Evolutionary conservation across 2,113 vertebrate genomes (phyloP).

Genomic region (Canis aureus): DNA sequence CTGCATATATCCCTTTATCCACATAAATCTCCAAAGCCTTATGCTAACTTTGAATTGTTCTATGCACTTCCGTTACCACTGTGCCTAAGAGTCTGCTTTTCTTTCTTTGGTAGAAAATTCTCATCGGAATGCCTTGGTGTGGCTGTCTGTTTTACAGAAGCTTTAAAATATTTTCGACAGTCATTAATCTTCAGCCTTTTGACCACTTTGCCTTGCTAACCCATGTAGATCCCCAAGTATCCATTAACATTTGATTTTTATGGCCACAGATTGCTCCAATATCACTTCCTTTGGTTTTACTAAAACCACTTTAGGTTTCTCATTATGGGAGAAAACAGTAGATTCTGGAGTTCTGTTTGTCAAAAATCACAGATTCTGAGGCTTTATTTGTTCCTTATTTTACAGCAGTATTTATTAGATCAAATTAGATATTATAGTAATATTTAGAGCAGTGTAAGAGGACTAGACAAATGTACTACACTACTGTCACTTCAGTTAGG

Average conservation of each 20-base stretch:
- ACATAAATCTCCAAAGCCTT: neutral
- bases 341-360: neutral
- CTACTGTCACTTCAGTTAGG: neutral
- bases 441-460: neutral
- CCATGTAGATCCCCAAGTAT: neutral
- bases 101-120: neutral
- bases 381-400: conserved; percentile 37
- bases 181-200: neutral
- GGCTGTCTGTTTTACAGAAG: conserved; percentile 9
- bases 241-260: conserved; percentile 39
- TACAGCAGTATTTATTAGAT: neutral
- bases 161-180: conserved; percentile 5
- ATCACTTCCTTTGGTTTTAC: conserved; percentile 58
- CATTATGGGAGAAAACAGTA: neutral
- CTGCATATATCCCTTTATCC: neutral
- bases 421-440: neutral
- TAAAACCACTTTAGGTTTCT: conserved; percentile 15
- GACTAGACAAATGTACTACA: neutral
- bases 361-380: neutral
- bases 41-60: neutral
- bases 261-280: neutral
- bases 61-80: neutral
- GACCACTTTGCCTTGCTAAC: conserved; percentile 19
- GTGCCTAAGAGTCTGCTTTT: neutral
- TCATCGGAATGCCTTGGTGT: neutral